Conservation (phyloP, 2,797 vertebrate genomes). For the Cheirogaleus major region DNA sequence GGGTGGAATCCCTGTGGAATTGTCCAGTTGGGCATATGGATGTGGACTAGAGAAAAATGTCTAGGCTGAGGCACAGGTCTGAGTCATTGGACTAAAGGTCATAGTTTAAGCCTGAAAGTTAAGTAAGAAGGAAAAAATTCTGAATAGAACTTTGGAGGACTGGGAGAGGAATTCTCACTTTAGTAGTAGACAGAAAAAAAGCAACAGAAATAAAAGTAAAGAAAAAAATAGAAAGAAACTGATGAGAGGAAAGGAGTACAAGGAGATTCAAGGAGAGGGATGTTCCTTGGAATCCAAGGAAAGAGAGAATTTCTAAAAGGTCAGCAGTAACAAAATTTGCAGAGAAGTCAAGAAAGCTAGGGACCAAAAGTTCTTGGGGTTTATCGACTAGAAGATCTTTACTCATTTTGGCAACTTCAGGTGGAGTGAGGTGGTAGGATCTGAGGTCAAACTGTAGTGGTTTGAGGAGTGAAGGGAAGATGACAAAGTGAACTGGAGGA, state of each 20-base stretch:
- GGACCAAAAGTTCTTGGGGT: background rate
- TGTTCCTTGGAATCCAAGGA: background rate
- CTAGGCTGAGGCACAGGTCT: background rate
- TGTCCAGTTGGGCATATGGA: background rate
- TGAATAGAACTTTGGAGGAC: background rate
- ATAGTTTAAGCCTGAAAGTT: background rate
- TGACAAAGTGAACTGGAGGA: background rate
- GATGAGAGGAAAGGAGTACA: rapidly evolving
- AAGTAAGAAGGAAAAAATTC: background rate
- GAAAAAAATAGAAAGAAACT: background rate
- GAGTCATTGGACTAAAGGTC: background rate
- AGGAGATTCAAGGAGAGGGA: background rate
- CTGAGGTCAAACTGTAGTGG: background rate
- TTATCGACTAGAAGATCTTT: background rate
- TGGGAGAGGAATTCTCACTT: background rate
- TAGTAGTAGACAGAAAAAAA: background rate
- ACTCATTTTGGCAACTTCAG: background rate
- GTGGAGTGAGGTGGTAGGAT: background rate
- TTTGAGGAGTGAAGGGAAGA: background rate
- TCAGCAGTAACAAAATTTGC: background rate
- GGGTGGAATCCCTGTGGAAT: rapidly evolving
- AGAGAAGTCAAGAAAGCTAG: background rate
- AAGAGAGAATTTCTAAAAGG: background rate
- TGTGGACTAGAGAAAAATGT: background rate
- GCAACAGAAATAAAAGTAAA: no score